Evolutionary conservation across 1,140 invertebrate genomes (phyloP).

Genomic region (Diorhabda elongata): DNA sequence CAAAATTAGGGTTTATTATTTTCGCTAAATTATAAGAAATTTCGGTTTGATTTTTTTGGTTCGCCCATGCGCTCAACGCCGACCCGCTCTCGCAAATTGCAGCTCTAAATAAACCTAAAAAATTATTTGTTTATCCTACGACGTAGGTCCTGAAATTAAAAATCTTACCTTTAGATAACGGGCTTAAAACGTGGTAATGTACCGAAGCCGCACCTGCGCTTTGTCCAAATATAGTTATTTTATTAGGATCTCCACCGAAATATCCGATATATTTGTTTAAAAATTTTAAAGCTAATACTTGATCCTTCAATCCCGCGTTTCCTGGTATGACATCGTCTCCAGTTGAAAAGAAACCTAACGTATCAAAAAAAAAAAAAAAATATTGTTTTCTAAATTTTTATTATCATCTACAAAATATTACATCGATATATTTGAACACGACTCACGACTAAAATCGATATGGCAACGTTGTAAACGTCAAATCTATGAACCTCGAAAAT

Average conservation of each 20-base stretch:
- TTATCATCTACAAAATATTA: no score
- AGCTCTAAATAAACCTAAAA: constrained; percentile 28
- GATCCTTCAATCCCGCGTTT: constrained; percentile 59
- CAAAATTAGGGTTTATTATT: constrained; percentile 3
- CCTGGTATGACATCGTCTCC: constrained; percentile 44
- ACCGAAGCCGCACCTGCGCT: constrained; percentile 55
- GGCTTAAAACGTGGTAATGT: constrained; percentile 51
- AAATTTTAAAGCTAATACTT: constrained; percentile 52
- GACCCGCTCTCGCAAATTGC: constrained; percentile 30
- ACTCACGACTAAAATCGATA: no score
- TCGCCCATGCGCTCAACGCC: constrained; percentile 21
- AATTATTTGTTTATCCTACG: background rate
- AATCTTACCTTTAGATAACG: constrained; percentile 36
- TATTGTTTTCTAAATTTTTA: no score
- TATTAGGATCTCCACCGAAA: constrained; percentile 57
- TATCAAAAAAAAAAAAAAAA: no score
- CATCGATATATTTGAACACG: no score
- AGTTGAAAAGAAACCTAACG: constrained; percentile 27
- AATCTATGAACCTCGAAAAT: no score
- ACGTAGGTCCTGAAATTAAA: background rate
- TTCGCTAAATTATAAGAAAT: constrained; percentile 3
- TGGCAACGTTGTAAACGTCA: no score
- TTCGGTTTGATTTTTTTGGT: constrained; percentile 10
- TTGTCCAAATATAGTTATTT: constrained; percentile 55
- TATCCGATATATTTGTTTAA: constrained; percentile 54